Evolutionary conservation across 2,113 vertebrate species (phyloP).

Genomic region (Myxocyprinus asiaticus): DNA sequence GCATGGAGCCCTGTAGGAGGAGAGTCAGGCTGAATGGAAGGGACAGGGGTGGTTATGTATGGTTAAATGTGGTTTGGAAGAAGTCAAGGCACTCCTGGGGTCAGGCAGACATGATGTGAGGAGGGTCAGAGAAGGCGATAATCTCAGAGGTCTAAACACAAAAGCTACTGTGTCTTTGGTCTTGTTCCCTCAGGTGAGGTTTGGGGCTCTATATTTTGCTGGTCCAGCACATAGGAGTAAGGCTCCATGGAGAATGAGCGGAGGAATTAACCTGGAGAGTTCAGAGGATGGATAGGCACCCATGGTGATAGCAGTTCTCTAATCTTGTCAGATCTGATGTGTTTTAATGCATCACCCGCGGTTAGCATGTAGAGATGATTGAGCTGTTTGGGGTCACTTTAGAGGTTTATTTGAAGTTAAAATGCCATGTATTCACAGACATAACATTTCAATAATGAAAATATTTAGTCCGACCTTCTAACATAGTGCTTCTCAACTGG

Average conservation of each 20-base stretch:
- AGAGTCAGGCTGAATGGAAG: slow-evolving; percentile 53
- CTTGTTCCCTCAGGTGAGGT: slow-evolving; percentile 51
- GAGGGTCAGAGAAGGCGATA: slow-evolving; percentile 50
- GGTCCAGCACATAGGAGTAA: slow-evolving; percentile 46
- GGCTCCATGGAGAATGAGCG: slow-evolving; percentile 50
- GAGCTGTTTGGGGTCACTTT: slow-evolving; percentile 4
- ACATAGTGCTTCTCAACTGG: too few relatives aligned
- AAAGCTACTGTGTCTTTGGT: slow-evolving; percentile 46
- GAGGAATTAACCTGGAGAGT: slow-evolving; percentile 75
- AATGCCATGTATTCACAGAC: not conserved
- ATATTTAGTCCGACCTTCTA: not conserved
- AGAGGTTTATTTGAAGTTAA: not conserved
- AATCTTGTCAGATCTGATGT: slow-evolving; percentile 36
- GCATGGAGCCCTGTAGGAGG: slow-evolving; percentile 68
- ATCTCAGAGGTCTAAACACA: slow-evolving; percentile 46
- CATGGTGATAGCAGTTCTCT: slow-evolving; percentile 37
- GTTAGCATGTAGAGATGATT: slow-evolving; percentile 5
- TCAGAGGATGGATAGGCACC: slow-evolving; percentile 61
- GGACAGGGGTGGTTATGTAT: slow-evolving; percentile 50
- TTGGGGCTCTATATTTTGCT: slow-evolving; percentile 46
- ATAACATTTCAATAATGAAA: not conserved
- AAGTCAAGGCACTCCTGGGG: slow-evolving; percentile 51
- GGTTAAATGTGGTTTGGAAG: slow-evolving; percentile 49
- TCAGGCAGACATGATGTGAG: slow-evolving; percentile 46
- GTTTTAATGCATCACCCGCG: slow-evolving; percentile 31